A percentile compares a stretch with the other conserved stretches of the same genome.
Evolutionary conservation across 2,888 invertebrate species (phyloP).

Genomic region (Belgica antarctica): DNA sequence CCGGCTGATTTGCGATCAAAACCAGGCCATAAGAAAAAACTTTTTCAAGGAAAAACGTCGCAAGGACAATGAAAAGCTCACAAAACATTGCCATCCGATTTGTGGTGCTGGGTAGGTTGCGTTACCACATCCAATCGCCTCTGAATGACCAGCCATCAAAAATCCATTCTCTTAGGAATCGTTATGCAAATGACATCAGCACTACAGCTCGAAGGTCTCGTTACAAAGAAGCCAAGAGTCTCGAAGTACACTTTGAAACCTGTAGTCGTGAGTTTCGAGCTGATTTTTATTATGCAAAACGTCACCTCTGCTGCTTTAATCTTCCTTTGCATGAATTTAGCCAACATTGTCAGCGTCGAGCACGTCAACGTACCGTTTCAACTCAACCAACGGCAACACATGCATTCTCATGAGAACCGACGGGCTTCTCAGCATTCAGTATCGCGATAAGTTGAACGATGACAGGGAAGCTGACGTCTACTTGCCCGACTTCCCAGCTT

Average conservation of each 20-base stretch:
- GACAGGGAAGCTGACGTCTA: conserved; percentile 68
- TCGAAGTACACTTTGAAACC: conserved; percentile 64
- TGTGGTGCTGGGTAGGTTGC: conserved; percentile 25
- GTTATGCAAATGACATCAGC: conserved; percentile 45
- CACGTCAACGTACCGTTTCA: conserved; percentile 65
- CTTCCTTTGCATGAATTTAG: conserved; percentile 47
- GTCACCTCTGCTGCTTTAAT: conserved; percentile 11
- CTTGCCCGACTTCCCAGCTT: conserved; percentile 69
- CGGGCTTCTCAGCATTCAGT: conserved; percentile 69
- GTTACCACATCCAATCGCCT: not conserved
- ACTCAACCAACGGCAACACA: conserved; percentile 68
- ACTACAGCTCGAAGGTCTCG: conserved; percentile 61
- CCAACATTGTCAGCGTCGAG: conserved; percentile 53
- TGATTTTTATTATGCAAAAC: conserved; percentile 48
- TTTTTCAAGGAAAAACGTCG: no score
- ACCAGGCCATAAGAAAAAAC: not conserved
- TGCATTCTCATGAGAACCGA: conserved; percentile 78
- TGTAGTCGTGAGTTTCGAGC: conserved; percentile 53
- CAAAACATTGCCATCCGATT: conserved; percentile 26
- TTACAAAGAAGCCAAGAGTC: conserved; percentile 64
- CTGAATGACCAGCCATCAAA: not conserved
- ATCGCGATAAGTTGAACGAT: conserved; percentile 67
- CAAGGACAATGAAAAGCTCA: conserved; percentile 14
- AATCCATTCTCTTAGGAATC: not conserved
- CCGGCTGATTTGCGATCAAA: not conserved